phyloP scores from a whole-genome alignment of 2,113 vertebrate species.

The Psittacara wagleri region DNA sequence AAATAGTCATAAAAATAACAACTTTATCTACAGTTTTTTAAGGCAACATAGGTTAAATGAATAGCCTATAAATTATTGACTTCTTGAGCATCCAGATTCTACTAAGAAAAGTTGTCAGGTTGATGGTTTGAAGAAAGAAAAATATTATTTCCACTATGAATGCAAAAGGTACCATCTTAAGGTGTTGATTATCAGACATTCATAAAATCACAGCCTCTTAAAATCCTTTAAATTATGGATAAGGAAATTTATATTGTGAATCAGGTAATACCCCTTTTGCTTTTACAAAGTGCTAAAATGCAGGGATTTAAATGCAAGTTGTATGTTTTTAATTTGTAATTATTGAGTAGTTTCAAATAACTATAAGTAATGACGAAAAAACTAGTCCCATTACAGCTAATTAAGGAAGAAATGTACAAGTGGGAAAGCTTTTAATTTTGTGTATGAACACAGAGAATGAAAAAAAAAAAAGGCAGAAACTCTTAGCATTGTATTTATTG shows the following conservation, averaged over 20 bases:
- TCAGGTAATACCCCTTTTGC: not conserved
- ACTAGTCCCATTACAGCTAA: not conserved
- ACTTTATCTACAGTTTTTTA: not conserved
- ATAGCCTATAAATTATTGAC: not conserved
- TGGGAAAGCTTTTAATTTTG: not conserved
- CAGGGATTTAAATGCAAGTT: not conserved
- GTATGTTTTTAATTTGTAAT: not conserved
- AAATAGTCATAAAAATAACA: slow-evolving; percentile 22
- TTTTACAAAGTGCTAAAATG: not conserved
- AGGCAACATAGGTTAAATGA: not conserved
- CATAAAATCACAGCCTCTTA: not conserved
- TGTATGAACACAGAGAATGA: not conserved
- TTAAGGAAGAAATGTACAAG: not conserved
- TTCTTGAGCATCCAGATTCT: not conserved
- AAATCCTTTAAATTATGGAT: not conserved
- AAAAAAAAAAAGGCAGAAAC: not conserved
- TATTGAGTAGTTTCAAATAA: not conserved
- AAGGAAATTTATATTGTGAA: not conserved
- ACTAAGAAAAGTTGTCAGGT: not conserved
- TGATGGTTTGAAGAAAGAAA: not conserved
- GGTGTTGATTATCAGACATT: not conserved
- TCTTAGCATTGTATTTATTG: not conserved
- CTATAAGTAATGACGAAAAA: not conserved
- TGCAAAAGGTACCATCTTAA: not conserved
- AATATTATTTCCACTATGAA: not conserved